Evolutionary conservation across 1,140 invertebrate species (phyloP), one percentile per base, ranked within the genome.

Genomic region (Bacillus rossius): DNA sequence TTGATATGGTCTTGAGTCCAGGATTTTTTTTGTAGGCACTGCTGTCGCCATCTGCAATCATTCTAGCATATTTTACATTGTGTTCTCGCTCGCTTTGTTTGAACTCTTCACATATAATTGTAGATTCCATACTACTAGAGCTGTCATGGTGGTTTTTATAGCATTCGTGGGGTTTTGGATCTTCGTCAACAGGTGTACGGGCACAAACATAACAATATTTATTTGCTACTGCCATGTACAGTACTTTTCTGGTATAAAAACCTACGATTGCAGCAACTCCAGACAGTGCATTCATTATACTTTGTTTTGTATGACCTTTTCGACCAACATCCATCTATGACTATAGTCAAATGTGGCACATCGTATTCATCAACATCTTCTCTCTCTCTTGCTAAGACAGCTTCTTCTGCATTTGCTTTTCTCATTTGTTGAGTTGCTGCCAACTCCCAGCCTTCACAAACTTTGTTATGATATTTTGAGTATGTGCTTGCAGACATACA

Each of bases 11-110:
- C 63, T 62, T 20, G 48, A 47, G 49, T 70, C 57, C 20, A 59
- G 2, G n/a, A 77, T 69, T 51, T 61, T 65, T 5, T n/a, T 63
- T 58, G 52, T 67, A 72, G 2, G 73, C 70, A 40, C 62, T 73
- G 14, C 69, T 71, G 57, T 78, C 77, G 8, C 74, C 73, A 65
- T 78, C 76, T 4, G 61, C 71, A 59, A 78, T 71, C 0, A 77
- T 22, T n/a, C 48, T 50, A 40, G 57, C 62, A 58, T 76, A 76
- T 22, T 72, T 70, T 3, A 77, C 2, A 67, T n/a, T 63, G 65
- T 77, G 62, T 58, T 65, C 67, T 41, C 66, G 51, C 8, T 73
- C 45, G 51, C 70, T 72, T 10, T 49, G 8, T 29, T 64, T 56
- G 64, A 78, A 78, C n/a, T 70, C 71, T 61, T 76, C 69, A 2